A percentile compares a stretch with the other conserved stretches of the same genome.
These are phyloP conservation scores for Parthenolecanium corni DNA, from an alignment of 2,888 invertebrate species.

Conservation along the genomic window DNA sequence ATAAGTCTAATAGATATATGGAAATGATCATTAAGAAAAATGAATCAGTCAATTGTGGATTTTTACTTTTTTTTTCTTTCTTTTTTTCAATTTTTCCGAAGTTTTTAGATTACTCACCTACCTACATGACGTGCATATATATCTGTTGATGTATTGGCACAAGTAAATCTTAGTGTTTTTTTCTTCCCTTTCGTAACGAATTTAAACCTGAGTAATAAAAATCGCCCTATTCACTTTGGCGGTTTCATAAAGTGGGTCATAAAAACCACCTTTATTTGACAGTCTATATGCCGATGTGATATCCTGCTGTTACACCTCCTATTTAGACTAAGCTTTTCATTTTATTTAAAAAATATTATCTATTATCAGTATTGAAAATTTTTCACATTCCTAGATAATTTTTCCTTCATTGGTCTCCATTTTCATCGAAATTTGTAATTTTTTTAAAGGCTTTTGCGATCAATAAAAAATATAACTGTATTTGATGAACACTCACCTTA, in stretches of 20 bases:
- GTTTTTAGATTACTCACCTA: too few relatives aligned
- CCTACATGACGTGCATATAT: too few relatives aligned
- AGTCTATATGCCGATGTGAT: constrained; percentile 12
- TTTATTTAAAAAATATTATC: background rate
- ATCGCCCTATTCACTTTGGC: constrained; percentile 2
- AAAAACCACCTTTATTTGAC: constrained; percentile 16
- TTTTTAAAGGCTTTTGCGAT: too few relatives aligned
- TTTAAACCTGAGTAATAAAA: background rate
- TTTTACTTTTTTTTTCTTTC: too few relatives aligned
- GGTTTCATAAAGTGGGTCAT: constrained; percentile 15
- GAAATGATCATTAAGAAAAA: too few relatives aligned
- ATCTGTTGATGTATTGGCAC: too few relatives aligned
- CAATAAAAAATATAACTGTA: background rate
- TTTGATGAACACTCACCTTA: constrained; percentile 39
- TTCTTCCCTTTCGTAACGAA: too few relatives aligned
- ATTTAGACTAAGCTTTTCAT: background rate
- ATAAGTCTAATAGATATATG: too few relatives aligned
- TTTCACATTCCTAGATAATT: background rate
- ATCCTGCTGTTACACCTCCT: constrained; percentile 20
- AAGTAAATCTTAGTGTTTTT: too few relatives aligned
- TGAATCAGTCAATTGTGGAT: too few relatives aligned
- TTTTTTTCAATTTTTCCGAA: too few relatives aligned
- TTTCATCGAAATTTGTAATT: background rate
- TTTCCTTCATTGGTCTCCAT: background rate
- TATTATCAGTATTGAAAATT: constrained; percentile 10